Evolutionary conservation across 2,888 invertebrate species (phyloP), one percentile per base, ranked within the genome.

Genomic region (Rhagonycha fulva): DNA sequence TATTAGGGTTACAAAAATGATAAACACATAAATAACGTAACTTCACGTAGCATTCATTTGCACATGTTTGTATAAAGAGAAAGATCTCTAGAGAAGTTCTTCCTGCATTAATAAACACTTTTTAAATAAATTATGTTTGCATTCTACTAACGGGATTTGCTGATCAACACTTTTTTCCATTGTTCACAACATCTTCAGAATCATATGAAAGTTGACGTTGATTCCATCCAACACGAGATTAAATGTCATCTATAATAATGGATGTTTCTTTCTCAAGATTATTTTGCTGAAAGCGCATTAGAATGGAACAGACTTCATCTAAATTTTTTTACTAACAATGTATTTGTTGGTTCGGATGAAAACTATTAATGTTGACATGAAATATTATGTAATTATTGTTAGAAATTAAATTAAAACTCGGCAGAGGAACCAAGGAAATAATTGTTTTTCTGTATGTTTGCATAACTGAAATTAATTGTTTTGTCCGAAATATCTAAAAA

Each of bases 191-290:
- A 66, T 66, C 62, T 62, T 62, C 63, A 66, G 26, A 66, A 66
- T 66, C 63, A 66, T 66, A 66, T 5, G 24, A 66, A 26, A 23
- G 24, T 66, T 66, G 63, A 66, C 63, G 63, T 66, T 66, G 63
- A 66, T 66, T 66, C 63, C 26, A 66, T 66, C 63, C 11, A 66
- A 66, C 23, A 66, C 63, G 26, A 66, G 63, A 66, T 66, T 66
- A 66, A 66, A 66, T 66, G 63, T 66, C 63, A 66, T 66, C 63
- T 66, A 66, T 66, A 66, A 19, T 66, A 66, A 66, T 66, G 26
- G 63, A 66, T 66, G 63, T 66, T 66, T 26, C 26, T 66, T 66
- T 66, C 26, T 26, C 24, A 12, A 66, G 63, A 66, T 66, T 66
- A 66, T 66, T 66, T 66, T 12, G 63, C 24, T 66, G 63, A 66